phyloP scores from a whole-genome alignment of 2,797 vertebrate genomes.

The Lepilemur septentrionalis region DNA sequence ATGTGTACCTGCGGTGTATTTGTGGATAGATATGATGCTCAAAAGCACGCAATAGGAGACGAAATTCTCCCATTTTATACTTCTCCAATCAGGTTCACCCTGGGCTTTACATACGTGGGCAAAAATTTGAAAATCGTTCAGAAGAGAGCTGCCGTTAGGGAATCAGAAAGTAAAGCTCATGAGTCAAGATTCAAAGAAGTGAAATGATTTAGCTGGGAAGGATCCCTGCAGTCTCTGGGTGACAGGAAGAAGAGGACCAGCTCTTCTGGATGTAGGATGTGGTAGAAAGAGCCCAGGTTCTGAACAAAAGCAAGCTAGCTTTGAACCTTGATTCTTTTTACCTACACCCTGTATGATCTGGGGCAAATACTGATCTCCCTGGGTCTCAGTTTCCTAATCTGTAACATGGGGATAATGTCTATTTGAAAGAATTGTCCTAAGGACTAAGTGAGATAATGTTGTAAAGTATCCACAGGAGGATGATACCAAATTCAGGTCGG shows the following conservation, averaged over 20 bases:
- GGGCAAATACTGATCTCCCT: background rate
- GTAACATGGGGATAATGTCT: background rate
- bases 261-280: background rate
- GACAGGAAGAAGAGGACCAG: background rate
- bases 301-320: background rate
- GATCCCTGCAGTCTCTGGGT: background rate
- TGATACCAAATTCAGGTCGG: background rate
- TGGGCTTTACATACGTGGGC: background rate
- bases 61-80: background rate
- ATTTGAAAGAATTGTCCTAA: background rate
- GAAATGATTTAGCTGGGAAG: background rate
- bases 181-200: background rate
- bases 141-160: background rate
- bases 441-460: background rate
- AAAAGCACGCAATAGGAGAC: background rate
- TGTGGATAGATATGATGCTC: background rate
- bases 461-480: background rate
- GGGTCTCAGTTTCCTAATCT: background rate
- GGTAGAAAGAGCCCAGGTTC: background rate
- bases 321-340: background rate
- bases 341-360: background rate
- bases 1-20: fast-evolving
- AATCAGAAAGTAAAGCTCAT: background rate
- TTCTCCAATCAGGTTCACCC: background rate
- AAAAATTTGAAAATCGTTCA: background rate